Evolutionary conservation across 2,888 invertebrate genomes (phyloP).

Genomic region (Trachelus troglodyta): DNA sequence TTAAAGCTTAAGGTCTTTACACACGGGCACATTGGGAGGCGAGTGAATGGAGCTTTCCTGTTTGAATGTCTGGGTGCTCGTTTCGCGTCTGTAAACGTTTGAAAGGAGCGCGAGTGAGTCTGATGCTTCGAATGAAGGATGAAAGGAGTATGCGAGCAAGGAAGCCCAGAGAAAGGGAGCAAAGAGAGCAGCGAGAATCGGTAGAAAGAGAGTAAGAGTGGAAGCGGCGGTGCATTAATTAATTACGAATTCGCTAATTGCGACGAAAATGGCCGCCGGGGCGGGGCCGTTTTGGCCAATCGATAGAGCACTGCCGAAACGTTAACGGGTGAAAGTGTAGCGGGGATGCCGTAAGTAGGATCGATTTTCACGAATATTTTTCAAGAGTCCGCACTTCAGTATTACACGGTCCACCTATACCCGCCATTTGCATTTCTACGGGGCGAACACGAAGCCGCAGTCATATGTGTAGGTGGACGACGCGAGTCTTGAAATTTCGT

Average conservation of each 20-base stretch:
- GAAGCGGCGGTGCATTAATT: constrained; percentile 47
- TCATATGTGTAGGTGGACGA: not conserved
- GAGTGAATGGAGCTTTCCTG: not conserved
- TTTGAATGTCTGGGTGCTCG: not conserved
- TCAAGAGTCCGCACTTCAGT: not conserved
- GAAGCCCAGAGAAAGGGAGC: not conserved
- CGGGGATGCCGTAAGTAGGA: not conserved
- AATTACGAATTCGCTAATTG: constrained; percentile 57
- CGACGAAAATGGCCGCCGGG: constrained; percentile 56
- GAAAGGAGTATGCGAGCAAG: not conserved
- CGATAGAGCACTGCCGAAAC: constrained; percentile 30
- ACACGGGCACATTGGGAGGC: not conserved
- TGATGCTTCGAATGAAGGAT: not conserved
- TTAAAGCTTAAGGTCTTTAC: not conserved
- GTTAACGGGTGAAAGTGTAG: not conserved
- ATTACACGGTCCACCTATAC: not conserved
- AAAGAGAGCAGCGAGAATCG: not conserved
- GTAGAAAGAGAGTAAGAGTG: constrained; percentile 24
- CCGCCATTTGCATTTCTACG: not conserved
- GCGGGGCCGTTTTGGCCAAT: constrained; percentile 44
- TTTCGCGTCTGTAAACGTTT: not conserved
- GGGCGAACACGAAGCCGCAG: not conserved
- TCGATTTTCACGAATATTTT: not conserved
- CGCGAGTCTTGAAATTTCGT: not conserved
- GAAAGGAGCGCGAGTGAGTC: not conserved